Conservation (phyloP, 2,113 vertebrate species). For the Crotalus viridis region DNA sequence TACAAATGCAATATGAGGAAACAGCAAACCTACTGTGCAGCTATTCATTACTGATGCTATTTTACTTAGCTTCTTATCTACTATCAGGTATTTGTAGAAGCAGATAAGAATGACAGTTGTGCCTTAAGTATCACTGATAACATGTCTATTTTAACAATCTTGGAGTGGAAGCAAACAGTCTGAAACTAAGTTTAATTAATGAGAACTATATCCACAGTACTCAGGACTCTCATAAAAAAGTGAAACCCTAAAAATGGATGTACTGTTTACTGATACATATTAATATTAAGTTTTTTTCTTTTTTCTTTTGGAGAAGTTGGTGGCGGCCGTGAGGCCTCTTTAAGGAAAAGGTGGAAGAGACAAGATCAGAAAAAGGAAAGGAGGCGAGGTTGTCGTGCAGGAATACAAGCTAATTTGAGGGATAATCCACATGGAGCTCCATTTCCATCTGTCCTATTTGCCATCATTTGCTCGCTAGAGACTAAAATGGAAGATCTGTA, state of each 20-base stretch:
- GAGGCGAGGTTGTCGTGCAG: too few species aligned
- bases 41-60: slow-evolving; percentile 70
- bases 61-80: slow-evolving; percentile 72
- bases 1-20: slow-evolving; percentile 64
- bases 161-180: slow-evolving; percentile 49
- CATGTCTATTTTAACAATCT: slow-evolving; percentile 48
- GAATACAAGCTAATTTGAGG: too few species aligned
- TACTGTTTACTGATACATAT: slow-evolving; percentile 44
- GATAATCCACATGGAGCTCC: too few species aligned
- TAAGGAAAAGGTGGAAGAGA: too few species aligned
- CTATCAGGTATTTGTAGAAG: slow-evolving; percentile 67
- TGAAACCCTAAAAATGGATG: slow-evolving; percentile 49
- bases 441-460: too few species aligned
- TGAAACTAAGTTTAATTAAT: slow-evolving; percentile 32
- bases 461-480: too few species aligned
- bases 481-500: too few species aligned
- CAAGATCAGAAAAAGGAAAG: too few species aligned
- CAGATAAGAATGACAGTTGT: slow-evolving; percentile 54
- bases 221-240: slow-evolving; percentile 33
- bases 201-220: slow-evolving; percentile 18
- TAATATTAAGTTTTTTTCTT: slow-evolving; percentile 40
- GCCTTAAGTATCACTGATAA: slow-evolving; percentile 63
- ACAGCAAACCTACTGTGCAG: slow-evolving; percentile 68
- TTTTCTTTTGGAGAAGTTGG: too few species aligned
- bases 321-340: too few species aligned